Conservation (phyloP, 2,113 vertebrate genomes). For the Eulemur rufifrons region DNA sequence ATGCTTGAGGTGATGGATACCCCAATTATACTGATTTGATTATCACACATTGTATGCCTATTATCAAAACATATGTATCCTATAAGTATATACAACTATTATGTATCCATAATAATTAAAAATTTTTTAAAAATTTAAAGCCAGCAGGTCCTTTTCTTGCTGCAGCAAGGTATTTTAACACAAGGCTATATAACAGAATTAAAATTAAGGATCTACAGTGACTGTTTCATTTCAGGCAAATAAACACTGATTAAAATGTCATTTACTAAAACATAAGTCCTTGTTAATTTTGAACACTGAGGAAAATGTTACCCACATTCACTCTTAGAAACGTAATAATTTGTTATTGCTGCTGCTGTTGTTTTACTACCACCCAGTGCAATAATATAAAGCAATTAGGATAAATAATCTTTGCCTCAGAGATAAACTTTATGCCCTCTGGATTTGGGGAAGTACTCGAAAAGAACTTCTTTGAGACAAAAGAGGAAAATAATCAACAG, state of each 20-base stretch:
- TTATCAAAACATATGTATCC: no score
- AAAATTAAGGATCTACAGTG: neutral
- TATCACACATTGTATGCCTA: no score
- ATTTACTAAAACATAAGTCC: neutral
- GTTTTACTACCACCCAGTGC: neutral
- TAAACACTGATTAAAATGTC: neutral
- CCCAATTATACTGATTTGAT: no score
- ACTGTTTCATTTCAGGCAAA: constrained; percentile 13
- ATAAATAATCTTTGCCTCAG: neutral
- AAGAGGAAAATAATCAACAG: neutral
- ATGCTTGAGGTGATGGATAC: no score
- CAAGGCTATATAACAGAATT: neutral
- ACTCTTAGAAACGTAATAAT: neutral
- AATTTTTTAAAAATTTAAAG: no score
- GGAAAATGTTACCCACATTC: neutral
- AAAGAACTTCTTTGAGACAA: neutral
- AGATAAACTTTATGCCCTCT: neutral
- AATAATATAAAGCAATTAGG: neutral
- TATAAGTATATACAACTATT: no score
- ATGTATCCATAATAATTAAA: no score
- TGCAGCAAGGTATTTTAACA: neutral
- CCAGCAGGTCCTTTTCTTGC: neutral
- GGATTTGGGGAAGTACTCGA: neutral
- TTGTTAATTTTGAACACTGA: neutral
- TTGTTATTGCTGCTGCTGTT: neutral